Percentiles rank a stretch among this genome's conserved stretches.
These are phyloP conservation scores for Capitulum mitella DNA, from an alignment of 2,888 invertebrate genomes.

Conservation along the genomic window DNA sequence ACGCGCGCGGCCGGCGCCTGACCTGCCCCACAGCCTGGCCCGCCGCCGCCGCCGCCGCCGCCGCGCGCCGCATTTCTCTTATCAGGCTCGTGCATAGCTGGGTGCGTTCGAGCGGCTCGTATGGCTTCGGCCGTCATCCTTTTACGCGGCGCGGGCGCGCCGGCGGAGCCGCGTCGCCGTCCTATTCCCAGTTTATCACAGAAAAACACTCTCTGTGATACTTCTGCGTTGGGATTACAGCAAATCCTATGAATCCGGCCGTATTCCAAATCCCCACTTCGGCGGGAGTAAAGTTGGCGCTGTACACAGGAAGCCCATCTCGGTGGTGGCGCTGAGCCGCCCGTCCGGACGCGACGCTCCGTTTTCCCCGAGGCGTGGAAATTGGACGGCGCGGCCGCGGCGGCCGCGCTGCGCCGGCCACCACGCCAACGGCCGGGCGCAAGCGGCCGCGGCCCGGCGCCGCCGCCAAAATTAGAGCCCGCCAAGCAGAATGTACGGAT, in stretches of 20 bases:
- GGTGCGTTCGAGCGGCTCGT: background rate
- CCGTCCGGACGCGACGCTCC: background rate
- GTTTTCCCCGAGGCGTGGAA: no score
- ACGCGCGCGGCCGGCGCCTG: background rate
- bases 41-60: background rate
- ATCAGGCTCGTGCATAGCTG: background rate
- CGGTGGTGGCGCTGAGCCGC: background rate
- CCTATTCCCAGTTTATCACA: constrained; percentile 21
- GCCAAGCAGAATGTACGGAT: background rate
- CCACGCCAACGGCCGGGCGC: no score
- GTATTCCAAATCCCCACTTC: constrained; percentile 4
- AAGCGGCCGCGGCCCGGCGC: no score
- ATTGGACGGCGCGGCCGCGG: no score
- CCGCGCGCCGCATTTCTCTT: background rate
- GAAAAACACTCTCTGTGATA: constrained; percentile 19
- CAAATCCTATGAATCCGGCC: constrained; percentile 24
- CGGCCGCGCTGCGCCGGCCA: no score
- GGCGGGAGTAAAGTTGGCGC: constrained; percentile 10
- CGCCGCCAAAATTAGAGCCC: constrained; percentile 4
- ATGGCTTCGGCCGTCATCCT: constrained; percentile 18
- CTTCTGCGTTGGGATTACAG: constrained; percentile 11
- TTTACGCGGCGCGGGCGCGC: background rate
- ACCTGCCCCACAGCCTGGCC: background rate
- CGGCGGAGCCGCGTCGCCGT: background rate
- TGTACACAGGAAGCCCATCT: background rate